phyloP scores from a whole-genome alignment of 2,113 vertebrate genomes.

The Tyrannus savana region DNA sequence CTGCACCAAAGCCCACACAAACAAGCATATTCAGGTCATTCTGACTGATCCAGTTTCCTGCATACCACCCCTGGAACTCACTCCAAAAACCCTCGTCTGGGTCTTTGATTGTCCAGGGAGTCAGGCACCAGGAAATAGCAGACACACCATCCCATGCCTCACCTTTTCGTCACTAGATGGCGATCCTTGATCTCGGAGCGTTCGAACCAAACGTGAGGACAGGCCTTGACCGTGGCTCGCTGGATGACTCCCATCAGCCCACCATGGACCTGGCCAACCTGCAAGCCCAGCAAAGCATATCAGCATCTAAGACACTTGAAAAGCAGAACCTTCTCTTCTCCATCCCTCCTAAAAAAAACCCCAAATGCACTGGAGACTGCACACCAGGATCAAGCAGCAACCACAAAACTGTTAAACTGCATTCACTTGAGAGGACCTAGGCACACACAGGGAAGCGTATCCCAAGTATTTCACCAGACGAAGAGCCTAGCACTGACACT shows the following conservation, averaged over 20 bases:
- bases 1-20: not conserved
- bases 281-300: not conserved
- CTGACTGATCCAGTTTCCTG: not conserved
- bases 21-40: not conserved
- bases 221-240: conserved; percentile 89
- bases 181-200: conserved; percentile 94
- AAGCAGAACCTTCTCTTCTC: not conserved
- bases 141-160: not conserved
- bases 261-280: conserved; percentile 94
- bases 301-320: not conserved
- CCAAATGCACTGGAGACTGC: not conserved
- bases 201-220: conserved; percentile 97
- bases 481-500: not conserved
- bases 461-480: not conserved
- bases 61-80: not conserved
- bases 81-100: not conserved
- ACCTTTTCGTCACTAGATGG: conserved; percentile 90
- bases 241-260: conserved; percentile 94
- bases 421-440: not conserved
- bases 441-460: rapidly evolving
- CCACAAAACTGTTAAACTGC: not conserved
- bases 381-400: not conserved
- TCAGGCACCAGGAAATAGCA: rapidly evolving
- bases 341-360: not conserved
- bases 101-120: not conserved